Base-by-base conservation (phyloP, 2,113 vertebrate genomes). In the Eolophus roseicapilla region DNA sequence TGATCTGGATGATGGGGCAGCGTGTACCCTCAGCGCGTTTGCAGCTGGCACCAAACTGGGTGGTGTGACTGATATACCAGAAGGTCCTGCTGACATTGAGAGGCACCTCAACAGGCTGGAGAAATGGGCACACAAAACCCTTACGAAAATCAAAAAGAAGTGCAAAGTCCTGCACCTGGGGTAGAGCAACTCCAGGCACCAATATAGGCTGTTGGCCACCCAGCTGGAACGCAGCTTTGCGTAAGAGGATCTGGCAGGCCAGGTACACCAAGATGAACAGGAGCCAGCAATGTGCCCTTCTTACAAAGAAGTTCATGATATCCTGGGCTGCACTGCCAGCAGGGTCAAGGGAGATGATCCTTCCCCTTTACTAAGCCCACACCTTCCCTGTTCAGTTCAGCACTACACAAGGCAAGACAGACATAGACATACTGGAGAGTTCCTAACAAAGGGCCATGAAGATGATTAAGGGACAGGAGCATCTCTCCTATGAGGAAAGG, bases 41-140 rank as follows among this genome's bases (percentile, higher is more conserved):
- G 33, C 35, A 64, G 28, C 37, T 60, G 74, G 59, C 33, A 88
- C 14, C 31, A 63, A 39, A 57, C 8, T n/a, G 35, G 39, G 21
- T 18, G 17, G 28, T n/a, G 55, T 57, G 13, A 19, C 55, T 57
- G 31, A n/a, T 21, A n/a, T 23, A n/a, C 13, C 35, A 74, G 16
- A 37, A 0, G 0, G 35, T 60, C 53, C 23, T 16, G 11, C 9
- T 60, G n/a, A 35, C 35, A 59, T 15, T 14, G 39, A 74, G n/a
- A 64, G n/a, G 31, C 31, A 57, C 27, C 18, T 62, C 35, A 82
- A 43, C 10, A 67, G 46, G 37, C 19, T 75, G 46, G 19, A 88
- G 49, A 75, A 88, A 75, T 9, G 3, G 19, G 13, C 28, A 74
- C 9, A 43, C 6, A 24, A 50, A 59, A 63, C 43, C 14, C 4